Percentiles rank a stretch among this genome's conserved stretches.
Conservation (phyloP, 1,140 invertebrate genomes). For the Diorhabda elongata region DNA sequence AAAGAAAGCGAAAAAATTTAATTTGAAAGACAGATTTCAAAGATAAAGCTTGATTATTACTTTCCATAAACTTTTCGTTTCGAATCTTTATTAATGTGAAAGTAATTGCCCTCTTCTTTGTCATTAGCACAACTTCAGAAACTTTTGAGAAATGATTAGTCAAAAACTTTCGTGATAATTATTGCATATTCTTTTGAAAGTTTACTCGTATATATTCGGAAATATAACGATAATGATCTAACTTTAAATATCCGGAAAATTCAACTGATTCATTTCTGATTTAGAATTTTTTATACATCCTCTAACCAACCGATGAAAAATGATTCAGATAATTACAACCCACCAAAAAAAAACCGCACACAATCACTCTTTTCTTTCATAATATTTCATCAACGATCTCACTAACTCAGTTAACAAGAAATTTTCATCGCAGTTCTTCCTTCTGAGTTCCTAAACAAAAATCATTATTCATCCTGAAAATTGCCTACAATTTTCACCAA, state of each 20-base stretch:
- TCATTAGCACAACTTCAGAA: background rate
- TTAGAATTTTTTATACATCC: too few species aligned
- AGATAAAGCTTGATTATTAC: too few species aligned
- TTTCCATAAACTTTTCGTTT: too few species aligned
- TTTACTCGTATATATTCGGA: background rate
- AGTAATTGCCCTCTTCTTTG: background rate
- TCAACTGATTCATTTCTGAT: background rate
- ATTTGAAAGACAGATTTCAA: too few species aligned
- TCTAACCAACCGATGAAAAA: too few species aligned
- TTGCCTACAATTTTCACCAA: background rate
- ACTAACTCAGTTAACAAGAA: background rate
- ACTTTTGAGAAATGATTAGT: conserved; percentile 2
- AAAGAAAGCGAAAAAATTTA: too few species aligned
- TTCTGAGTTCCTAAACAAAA: background rate
- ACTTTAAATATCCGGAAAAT: conserved; percentile 3
- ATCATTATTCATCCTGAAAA: conserved; percentile 1
- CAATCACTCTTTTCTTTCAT: background rate
- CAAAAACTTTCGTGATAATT: conserved; percentile 1
- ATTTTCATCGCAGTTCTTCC: background rate
- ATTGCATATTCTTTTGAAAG: background rate
- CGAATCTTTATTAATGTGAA: background rate
- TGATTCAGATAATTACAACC: too few species aligned
- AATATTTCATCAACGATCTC: conserved; percentile 1
- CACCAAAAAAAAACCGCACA: background rate
- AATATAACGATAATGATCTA: background rate